phyloP scores from a whole-genome alignment of 2,113 vertebrate species.

The Riparia riparia region DNA sequence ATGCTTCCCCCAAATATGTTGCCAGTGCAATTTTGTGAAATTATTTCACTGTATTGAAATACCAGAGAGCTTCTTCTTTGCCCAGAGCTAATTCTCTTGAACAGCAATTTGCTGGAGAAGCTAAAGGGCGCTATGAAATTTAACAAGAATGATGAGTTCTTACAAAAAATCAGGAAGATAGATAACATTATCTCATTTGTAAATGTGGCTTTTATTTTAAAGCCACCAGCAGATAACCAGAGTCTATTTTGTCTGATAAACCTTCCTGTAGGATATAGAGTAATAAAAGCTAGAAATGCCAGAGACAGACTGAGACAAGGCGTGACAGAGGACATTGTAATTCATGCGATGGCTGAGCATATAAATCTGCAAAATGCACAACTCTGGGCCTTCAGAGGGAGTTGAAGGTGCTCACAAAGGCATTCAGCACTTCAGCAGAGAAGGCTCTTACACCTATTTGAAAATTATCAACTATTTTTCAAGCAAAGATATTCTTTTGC shows the following conservation, averaged over 20 bases:
- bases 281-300: background rate
- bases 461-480: background rate
- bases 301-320: background rate
- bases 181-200: background rate
- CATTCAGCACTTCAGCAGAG: background rate
- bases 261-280: background rate
- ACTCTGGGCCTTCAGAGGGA: background rate
- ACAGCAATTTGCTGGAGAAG: background rate
- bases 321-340: background rate
- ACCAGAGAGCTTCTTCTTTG: background rate
- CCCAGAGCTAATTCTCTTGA: background rate
- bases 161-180: background rate
- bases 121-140: background rate
- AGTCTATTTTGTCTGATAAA: background rate
- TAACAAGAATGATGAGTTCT: background rate
- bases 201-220: background rate
- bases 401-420: background rate
- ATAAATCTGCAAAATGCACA: background rate
- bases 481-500: background rate
- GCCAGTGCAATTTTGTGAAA: background rate
- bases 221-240: background rate
- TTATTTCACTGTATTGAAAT: background rate
- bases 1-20: background rate
- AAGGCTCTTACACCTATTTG: background rate
- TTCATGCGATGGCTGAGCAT: background rate